Evolutionary conservation across 2,888 invertebrate species (phyloP).

Genomic region (Protula sp.): DNA sequence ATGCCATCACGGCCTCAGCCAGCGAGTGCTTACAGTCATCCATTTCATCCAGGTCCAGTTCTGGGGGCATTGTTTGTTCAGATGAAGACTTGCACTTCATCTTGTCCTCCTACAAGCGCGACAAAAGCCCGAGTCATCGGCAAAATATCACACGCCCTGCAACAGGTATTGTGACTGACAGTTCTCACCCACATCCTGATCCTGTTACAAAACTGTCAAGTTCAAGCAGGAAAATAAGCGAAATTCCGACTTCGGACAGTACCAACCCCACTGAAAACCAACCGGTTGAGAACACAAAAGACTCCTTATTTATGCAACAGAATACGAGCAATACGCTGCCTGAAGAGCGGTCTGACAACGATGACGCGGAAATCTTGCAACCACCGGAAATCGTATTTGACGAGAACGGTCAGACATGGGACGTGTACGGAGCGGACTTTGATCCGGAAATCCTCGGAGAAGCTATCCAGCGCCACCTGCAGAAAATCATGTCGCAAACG

Average conservation of each 20-base stretch:
- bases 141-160: too few species aligned
- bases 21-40: neutral
- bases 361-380: neutral
- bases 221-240: neutral
- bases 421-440: conserved; percentile 32
- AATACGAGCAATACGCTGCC: neutral
- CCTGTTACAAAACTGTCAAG: neutral
- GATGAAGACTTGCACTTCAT: conserved; percentile 25
- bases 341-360: neutral
- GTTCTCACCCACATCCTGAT: neutral
- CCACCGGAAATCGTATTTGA: conserved; percentile 27
- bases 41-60: neutral
- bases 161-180: neutral
- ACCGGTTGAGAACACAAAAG: too few species aligned
- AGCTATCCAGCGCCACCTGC: conserved; percentile 29
- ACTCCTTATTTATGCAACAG: too few species aligned
- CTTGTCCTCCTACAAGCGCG: neutral
- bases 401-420: conserved; percentile 34
- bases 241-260: neutral
- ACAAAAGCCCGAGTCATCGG: neutral
- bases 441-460: conserved; percentile 30
- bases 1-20: neutral
- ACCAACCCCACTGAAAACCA: neutral
- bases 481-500: conserved; percentile 17
- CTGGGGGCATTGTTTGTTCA: conserved; percentile 28